Evolutionary conservation across 1,140 invertebrate genomes (phyloP).

Genomic region (Palaemon carinicauda): DNA sequence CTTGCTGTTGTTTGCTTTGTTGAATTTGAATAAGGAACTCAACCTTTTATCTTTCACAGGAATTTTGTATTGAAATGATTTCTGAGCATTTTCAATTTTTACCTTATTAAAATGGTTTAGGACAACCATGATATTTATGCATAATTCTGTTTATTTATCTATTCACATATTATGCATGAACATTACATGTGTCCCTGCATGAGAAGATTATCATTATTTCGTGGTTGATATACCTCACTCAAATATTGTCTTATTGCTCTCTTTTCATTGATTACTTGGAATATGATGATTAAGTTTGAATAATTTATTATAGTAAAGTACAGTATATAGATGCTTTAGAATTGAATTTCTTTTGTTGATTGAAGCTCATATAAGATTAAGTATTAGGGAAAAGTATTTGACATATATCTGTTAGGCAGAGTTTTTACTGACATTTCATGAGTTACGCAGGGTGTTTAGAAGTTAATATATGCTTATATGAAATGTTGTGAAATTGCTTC

Average conservation of each 20-base stretch:
- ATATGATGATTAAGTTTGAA: neutral
- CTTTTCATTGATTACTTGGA: neutral
- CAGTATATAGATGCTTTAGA: neutral
- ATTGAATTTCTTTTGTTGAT: neutral
- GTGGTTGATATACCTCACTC: neutral
- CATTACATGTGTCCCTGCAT: conserved; percentile 12
- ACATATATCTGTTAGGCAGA: too few relatives aligned
- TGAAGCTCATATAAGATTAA: too few relatives aligned
- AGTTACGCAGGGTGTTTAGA: too few relatives aligned
- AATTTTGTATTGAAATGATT: too few relatives aligned
- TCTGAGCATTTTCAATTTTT: neutral
- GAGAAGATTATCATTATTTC: neutral
- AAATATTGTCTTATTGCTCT: neutral
- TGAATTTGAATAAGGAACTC: neutral
- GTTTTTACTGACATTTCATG: too few relatives aligned
- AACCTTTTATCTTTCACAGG: neutral
- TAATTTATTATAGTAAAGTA: neutral
- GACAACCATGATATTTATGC: neutral
- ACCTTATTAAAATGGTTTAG: neutral
- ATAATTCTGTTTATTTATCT: neutral
- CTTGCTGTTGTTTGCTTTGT: neutral
- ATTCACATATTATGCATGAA: neutral
- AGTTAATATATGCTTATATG: too few relatives aligned
- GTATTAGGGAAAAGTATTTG: too few relatives aligned
- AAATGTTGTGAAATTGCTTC: too few relatives aligned